phyloP scores from a whole-genome alignment of 2,797 vertebrate species.

The Enteromius trimaculatus region DNA sequence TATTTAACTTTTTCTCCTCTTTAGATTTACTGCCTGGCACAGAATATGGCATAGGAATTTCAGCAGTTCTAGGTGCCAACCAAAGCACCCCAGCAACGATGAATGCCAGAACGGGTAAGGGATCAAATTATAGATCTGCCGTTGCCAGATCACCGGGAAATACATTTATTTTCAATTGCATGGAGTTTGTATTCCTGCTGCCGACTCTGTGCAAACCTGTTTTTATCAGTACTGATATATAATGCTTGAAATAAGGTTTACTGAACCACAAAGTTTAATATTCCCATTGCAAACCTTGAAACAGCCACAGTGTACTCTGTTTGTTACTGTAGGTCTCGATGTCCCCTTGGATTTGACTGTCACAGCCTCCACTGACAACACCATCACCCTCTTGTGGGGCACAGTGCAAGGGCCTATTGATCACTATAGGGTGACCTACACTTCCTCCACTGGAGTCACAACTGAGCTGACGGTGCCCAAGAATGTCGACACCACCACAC shows the following conservation, averaged over 20 bases:
- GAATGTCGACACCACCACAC: slow-evolving; percentile 81
- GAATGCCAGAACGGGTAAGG: slow-evolving; percentile 95
- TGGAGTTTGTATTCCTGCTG: slow-evolving; percentile 6
- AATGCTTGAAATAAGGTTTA: slow-evolving; percentile 7
- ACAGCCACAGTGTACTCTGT: not conserved
- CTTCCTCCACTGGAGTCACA: slow-evolving; percentile 86
- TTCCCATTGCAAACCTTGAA: not conserved
- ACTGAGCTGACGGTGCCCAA: slow-evolving; percentile 88
- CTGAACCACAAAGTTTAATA: not conserved
- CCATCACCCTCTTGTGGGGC: slow-evolving; percentile 92
- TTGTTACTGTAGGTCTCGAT: slow-evolving; percentile 82
- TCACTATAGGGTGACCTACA: slow-evolving; percentile 93
- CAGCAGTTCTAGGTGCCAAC: slow-evolving; percentile 85
- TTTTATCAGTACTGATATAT: not conserved
- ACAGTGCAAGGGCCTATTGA: slow-evolving; percentile 91
- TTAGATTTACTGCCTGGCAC: slow-evolving; percentile 93
- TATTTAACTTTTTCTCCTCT: not conserved
- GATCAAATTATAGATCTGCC: slow-evolving; percentile 5
- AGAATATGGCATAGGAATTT: slow-evolving; percentile 96
- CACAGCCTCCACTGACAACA: slow-evolving; percentile 92
- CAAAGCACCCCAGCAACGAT: slow-evolving; percentile 94
- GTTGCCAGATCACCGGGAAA: not conserved
- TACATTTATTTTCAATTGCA: not conserved
- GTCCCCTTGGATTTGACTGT: slow-evolving; percentile 89
- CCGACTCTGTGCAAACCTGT: not conserved